Percentiles rank a stretch among this genome's conserved stretches.
Conservation (phyloP, 2,888 invertebrate species). For the Drosophila anceps region DNA sequence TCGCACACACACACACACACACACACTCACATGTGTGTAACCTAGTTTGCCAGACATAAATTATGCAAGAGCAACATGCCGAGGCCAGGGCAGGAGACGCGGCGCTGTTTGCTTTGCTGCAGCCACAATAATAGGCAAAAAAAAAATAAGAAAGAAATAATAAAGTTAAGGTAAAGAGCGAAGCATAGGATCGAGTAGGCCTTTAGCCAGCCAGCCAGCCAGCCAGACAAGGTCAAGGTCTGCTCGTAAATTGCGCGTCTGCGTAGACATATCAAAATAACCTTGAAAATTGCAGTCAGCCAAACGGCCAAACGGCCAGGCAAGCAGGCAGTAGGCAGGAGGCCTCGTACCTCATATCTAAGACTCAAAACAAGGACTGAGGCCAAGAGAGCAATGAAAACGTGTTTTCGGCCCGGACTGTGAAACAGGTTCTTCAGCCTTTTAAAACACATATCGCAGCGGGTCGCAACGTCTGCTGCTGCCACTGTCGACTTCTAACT, state of each 20-base stretch:
- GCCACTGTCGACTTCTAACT: slow-evolving; percentile 22
- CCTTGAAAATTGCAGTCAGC: slow-evolving; percentile 49
- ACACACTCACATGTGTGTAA: slow-evolving; percentile 44
- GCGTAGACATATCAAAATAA: slow-evolving; percentile 35
- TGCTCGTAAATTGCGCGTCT: slow-evolving; percentile 46
- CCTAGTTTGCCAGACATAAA: slow-evolving; percentile 79
- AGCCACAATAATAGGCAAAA: slow-evolving; percentile 17
- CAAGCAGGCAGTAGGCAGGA: slow-evolving; percentile 32
- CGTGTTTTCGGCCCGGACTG: slow-evolving; percentile 14
- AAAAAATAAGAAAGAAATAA: background rate
- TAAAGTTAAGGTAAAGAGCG: slow-evolving; percentile 12
- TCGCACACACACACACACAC: slow-evolving; percentile 8
- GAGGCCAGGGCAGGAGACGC: slow-evolving; percentile 24
- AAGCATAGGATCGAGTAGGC: slow-evolving; percentile 33
- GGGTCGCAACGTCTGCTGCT: slow-evolving; percentile 3
- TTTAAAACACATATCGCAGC: slow-evolving; percentile 13
- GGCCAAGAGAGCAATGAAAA: slow-evolving; percentile 1
- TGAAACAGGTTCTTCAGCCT: slow-evolving; percentile 28
- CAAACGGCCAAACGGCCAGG: background rate
- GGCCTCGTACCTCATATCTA: slow-evolving; percentile 27
- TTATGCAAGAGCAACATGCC: slow-evolving; percentile 70
- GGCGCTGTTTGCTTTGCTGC: background rate
- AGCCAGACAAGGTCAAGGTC: slow-evolving; percentile 51
- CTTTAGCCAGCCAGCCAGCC: background rate
- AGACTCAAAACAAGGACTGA: slow-evolving; percentile 24